phyloP scores from a whole-genome alignment of 1,140 invertebrate genomes.

The Pseudomyrmex concolor region DNA sequence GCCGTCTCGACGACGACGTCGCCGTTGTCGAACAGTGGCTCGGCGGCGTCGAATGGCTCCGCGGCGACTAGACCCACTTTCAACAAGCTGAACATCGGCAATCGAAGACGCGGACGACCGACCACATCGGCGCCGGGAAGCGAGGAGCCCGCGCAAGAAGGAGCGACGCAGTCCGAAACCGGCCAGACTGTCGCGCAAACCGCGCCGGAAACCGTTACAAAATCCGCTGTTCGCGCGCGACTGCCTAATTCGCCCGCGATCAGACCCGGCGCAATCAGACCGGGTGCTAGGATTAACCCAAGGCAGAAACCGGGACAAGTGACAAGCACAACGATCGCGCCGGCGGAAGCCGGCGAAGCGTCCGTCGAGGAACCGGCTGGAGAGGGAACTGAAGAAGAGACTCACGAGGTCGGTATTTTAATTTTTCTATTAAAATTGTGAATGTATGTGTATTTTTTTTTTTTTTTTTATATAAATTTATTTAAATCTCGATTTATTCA shows the following conservation, averaged over 20 bases:
- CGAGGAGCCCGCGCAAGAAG: constrained; percentile 74
- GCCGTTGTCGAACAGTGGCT: constrained; percentile 66
- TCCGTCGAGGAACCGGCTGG: constrained; percentile 83
- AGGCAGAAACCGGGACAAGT: constrained; percentile 83
- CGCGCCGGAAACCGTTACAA: constrained; percentile 39
- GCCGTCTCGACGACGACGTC: constrained; percentile 80
- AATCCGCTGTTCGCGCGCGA: constrained; percentile 68
- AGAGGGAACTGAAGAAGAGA: constrained; percentile 84
- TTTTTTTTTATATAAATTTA: too few relatives aligned
- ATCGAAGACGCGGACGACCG: constrained; percentile 80
- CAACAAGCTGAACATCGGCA: constrained; percentile 78
- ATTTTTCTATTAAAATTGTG: background rate
- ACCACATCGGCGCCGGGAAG: constrained; percentile 70
- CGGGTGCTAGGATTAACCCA: constrained; percentile 83
- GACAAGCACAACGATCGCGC: constrained; percentile 81
- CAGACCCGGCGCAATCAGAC: constrained; percentile 85
- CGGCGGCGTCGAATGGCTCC: constrained; percentile 66
- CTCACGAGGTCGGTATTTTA: constrained; percentile 78
- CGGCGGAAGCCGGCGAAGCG: constrained; percentile 74
- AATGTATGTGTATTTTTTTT: too few relatives aligned
- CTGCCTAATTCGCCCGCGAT: constrained; percentile 76
- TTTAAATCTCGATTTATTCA: too few relatives aligned
- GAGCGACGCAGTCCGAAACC: constrained; percentile 68
- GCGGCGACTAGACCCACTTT: constrained; percentile 76
- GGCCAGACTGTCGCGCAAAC: constrained; percentile 8